phyloP scores from a whole-genome alignment of 2,113 vertebrate genomes.

The Grammomys dolichurus region DNA sequence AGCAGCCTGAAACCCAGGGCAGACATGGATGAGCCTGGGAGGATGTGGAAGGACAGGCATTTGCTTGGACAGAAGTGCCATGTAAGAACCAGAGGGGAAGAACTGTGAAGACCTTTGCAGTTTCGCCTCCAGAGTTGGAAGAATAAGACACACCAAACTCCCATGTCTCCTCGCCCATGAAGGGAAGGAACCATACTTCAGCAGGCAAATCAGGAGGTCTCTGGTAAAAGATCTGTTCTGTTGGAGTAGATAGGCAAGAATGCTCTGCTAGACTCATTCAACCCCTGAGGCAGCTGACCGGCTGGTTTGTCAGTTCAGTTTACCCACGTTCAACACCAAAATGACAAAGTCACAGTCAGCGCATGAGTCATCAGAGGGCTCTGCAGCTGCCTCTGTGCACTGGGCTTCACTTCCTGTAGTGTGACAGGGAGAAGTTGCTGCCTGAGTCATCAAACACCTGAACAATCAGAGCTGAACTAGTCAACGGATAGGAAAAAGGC shows the following conservation, averaged over 20 bases:
- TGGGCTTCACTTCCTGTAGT: conserved; percentile 72
- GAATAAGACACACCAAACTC: not conserved
- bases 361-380: conserved; percentile 84
- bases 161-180: not conserved
- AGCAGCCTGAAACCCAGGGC: not conserved
- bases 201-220: not conserved
- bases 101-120: not conserved
- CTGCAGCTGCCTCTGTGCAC: conserved; percentile 73
- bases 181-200: not conserved
- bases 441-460: conserved; percentile 80
- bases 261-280: conserved; percentile 66
- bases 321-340: conserved; percentile 78
- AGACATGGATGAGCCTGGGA: not conserved
- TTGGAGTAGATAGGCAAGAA: conserved; percentile 64
- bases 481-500: conserved; percentile 61
- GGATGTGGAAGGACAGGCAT: too few relatives aligned
- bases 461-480: conserved; percentile 67
- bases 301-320: conserved; percentile 66
- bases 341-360: conserved; percentile 79
- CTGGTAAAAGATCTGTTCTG: not conserved
- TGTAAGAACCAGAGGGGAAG: not conserved
- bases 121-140: not conserved
- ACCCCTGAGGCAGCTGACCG: conserved; percentile 54
- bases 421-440: conserved; percentile 73
- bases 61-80: not conserved